Conservation (phyloP, 2,888 invertebrate species). For the Formica aserva region DNA sequence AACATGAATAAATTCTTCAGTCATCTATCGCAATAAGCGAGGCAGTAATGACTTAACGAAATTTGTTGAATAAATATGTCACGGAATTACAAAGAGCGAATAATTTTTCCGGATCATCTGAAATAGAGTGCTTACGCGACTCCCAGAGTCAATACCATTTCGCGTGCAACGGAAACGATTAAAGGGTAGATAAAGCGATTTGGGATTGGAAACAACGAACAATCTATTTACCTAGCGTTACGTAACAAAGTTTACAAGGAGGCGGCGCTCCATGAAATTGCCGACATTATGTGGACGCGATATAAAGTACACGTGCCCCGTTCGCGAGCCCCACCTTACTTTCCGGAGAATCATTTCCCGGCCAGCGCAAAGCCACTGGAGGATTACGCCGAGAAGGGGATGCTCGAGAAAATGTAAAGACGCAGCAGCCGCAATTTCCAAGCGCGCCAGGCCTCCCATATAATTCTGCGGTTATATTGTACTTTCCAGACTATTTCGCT, state of each 20-base stretch:
- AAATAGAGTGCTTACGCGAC: not conserved
- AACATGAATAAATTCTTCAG: not conserved
- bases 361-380: not conserved
- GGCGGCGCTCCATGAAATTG: constrained; percentile 3
- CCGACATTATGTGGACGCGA: constrained; percentile 12
- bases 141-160: not conserved
- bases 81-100: not conserved
- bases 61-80: not conserved
- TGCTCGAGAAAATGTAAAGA: constrained; percentile 22
- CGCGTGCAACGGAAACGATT: not conserved
- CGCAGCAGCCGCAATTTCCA: not conserved
- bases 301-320: constrained; percentile 22
- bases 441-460: not conserved
- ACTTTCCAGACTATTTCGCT: constrained; percentile 1
- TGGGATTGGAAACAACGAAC: constrained; percentile 6
- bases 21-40: not conserved
- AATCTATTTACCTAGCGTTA: constrained; percentile 8
- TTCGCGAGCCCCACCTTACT: not conserved
- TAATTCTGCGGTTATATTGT: not conserved
- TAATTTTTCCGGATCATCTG: not conserved
- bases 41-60: not conserved
- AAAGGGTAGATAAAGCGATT: not conserved
- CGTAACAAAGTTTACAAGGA: constrained; percentile 24
- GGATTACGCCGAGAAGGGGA: not conserved
- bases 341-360: not conserved